phyloP scores from a whole-genome alignment of 2,797 vertebrate species.

The Hapalemur alaotrensis region DNA sequence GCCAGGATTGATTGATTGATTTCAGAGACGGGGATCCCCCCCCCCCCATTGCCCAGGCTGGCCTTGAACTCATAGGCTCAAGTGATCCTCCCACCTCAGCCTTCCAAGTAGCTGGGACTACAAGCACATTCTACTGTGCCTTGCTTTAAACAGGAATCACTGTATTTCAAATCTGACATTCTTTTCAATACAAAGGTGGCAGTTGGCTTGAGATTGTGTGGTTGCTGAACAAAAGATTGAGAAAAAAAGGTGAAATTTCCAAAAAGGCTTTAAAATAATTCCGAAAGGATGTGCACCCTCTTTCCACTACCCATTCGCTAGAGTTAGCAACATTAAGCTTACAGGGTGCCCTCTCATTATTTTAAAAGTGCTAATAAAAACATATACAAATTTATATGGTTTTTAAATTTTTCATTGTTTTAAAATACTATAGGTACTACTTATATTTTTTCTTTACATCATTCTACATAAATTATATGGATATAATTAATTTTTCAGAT shows the following conservation, averaged over 20 bases:
- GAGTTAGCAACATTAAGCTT: not conserved
- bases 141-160: not conserved
- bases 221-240: not conserved
- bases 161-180: not conserved
- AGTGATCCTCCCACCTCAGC: not conserved
- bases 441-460: constrained; percentile 27
- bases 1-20: not conserved
- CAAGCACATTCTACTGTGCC: not conserved
- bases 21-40: not conserved
- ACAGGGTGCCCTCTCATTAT: not conserved
- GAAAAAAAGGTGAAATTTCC: not conserved
- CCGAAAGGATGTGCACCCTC: not conserved
- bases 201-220: not conserved
- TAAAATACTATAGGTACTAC: not conserved
- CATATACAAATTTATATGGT: not conserved
- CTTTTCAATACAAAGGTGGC: not conserved
- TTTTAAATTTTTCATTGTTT: not conserved
- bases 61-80: not conserved
- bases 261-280: not conserved
- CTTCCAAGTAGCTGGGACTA: not conserved
- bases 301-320: not conserved
- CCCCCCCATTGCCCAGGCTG: not conserved
- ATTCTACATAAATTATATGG: not conserved
- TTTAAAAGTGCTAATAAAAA: constrained; percentile 7
- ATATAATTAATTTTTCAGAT: not conserved